Evolutionary conservation across 2,797 vertebrate species (phyloP).

Genomic region (Philypnodon macrostomus): DNA sequence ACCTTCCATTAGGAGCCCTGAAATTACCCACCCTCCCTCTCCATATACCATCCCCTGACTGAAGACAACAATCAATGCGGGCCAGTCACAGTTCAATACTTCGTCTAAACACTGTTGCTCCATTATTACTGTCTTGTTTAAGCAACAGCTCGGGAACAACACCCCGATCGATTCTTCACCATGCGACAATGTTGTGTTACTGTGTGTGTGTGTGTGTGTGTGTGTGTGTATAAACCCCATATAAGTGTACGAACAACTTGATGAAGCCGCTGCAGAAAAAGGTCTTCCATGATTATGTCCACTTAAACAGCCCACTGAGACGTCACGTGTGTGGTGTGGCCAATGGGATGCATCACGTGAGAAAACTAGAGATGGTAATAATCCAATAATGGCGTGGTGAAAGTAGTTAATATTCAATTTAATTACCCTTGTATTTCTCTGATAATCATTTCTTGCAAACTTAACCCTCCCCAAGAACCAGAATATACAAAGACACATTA

Average conservation of each 20-base stretch:
- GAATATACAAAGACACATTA: no score
- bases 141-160: slow-evolving; percentile 63
- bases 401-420: no score
- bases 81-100: slow-evolving; percentile 68
- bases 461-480: no score
- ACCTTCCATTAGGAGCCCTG: not conserved
- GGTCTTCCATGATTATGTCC: slow-evolving; percentile 62
- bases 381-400: no score
- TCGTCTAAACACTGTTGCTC: slow-evolving; percentile 68
- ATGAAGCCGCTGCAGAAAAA: slow-evolving; percentile 48
- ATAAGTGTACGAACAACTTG: slow-evolving; percentile 24
- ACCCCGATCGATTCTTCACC: slow-evolving; percentile 61
- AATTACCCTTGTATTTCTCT: no score
- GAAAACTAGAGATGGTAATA: no score
- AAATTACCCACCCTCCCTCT: slow-evolving; percentile 18
- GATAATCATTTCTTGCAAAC: no score
- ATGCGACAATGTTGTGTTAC: slow-evolving; percentile 18
- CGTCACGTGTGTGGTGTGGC: slow-evolving; percentile 11
- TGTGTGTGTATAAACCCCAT: slow-evolving; percentile 11
- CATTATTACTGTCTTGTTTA: slow-evolving; percentile 75
- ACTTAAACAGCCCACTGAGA: slow-evolving; percentile 52
- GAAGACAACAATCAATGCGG: slow-evolving; percentile 66
- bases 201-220: not conserved
- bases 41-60: slow-evolving; percentile 31
- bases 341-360: slow-evolving; percentile 20